Evolutionary conservation across 2,797 vertebrate species (phyloP), one percentile per base, ranked within the genome.

Genomic region (Coluber constrictor): DNA sequence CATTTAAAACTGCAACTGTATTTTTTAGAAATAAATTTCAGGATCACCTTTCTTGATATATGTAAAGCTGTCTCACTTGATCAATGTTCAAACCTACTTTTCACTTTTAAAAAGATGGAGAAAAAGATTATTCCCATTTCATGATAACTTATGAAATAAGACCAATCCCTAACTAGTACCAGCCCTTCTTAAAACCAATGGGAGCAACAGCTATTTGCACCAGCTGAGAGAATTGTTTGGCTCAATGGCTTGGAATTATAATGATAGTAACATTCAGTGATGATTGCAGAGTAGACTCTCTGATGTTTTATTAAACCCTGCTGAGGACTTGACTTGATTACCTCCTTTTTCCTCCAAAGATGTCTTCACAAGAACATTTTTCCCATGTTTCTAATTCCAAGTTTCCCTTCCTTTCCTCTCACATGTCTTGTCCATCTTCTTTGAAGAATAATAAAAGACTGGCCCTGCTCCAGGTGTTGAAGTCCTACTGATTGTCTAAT

Each of bases 121-220:
- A 56, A n/a, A 93, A 11, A 47, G 20, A 13, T 91, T 83, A 91
- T 57, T 57, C 91, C 60, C 91, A 90, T 94, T 93, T n/a, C 56
- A 70, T 87, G 70, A 89, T 95, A 43, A 89, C 91, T 51, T 94
- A 94, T 92, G 13, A 88, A 86, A 83, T 55, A 59, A 59, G 23
- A 5, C 32, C 92, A 86, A 13, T 74, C 92, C 94, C 92, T 90
- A 95, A 83, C 86, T 92, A n/a, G 86, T 93, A 29, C 32, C 93
- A 95, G 90, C 57, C 4, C 10, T 70, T 74, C 87, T 91, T 56
- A 92, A 95, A 96, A 95, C 94, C 7, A 94, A 95, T 95, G 15
- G 11, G 27, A 90, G 87, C 1, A 92, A 27, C 4, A 89, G 2
- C 0, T 55, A 86, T 94, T 94, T 95, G 92, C 94, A 92, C 88